Evolutionary conservation across 2,113 vertebrate species (phyloP).

Genomic region (Mus musculus): GRCm39 chr5:41135001-41135500

Average conservation of each 20-base stretch:
- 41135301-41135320: not conserved
- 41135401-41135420: conserved; percentile 28
- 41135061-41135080: too few relatives aligned
- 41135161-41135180: not conserved
- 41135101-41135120: not conserved
- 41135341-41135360: conserved; percentile 17
- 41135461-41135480: conserved; percentile 49
- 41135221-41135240: not conserved
- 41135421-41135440: conserved; percentile 21
- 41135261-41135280: conserved; percentile 29
- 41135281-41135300: conserved; percentile 3
- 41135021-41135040: not conserved
- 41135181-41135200: not conserved
- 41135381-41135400: conserved; percentile 39
- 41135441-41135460: not conserved
- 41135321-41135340: conserved; percentile 46
- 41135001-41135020: too few relatives aligned
- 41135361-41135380: conserved; percentile 2
- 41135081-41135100: not conserved
- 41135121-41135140: not conserved
- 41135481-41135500: conserved; percentile 54
- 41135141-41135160: not conserved
- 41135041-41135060: too few relatives aligned
- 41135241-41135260: conserved; percentile 24
- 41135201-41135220: not conserved